Evolutionary conservation across 1,140 invertebrate species (phyloP), one percentile per base, ranked within the genome.

Genomic region (Pseudomyrmex pallidus): DNA sequence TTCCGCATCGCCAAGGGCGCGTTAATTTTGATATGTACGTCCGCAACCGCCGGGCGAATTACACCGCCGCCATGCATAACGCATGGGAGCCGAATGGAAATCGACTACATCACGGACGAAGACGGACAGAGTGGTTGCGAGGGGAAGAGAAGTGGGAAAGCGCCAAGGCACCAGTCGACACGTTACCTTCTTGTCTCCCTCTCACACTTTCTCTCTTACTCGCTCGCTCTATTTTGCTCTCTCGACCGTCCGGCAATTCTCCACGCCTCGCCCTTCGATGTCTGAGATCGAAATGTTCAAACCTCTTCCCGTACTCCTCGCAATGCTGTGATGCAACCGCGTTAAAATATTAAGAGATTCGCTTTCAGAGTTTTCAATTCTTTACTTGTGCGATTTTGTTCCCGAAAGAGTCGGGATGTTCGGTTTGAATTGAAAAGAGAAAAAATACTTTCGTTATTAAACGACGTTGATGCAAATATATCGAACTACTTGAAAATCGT

Each of bases 21-120:
- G 84, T 88, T 84, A 88, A 89, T 89, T 89, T 84, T 74, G 20
- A 85, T 89, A 85, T 72, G 44, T 44, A 44, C 73, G 48, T 80
- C 76, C 59, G 82, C 74, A 86, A 85, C 68, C 70, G 74, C 59
- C 61, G n/a, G 50, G 63, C 67, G 63, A 78, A 84, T 83, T 86
- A 72, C 56, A 44, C 56, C 50, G 48, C 25, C 54, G 25, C 54
- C 35, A 80, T 80, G 76, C 76, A 80, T 80, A 80, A 80, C 76
- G 76, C 76, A 80, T 80, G 76, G 76, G 15, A 72, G 22, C n/a
- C 54, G 76, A 80, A 80, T 80, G 76, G 66, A 80, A 80, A 80
- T 80, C 76, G 76, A 80, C 76, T 78, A 66, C 54, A 72, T 72
- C 76, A 61, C 13, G 50, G 52, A 22, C 57, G 35, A 67, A 68